phyloP scores from a whole-genome alignment of 2,888 invertebrate genomes.

The Caenorhabditis imperialis region DNA sequence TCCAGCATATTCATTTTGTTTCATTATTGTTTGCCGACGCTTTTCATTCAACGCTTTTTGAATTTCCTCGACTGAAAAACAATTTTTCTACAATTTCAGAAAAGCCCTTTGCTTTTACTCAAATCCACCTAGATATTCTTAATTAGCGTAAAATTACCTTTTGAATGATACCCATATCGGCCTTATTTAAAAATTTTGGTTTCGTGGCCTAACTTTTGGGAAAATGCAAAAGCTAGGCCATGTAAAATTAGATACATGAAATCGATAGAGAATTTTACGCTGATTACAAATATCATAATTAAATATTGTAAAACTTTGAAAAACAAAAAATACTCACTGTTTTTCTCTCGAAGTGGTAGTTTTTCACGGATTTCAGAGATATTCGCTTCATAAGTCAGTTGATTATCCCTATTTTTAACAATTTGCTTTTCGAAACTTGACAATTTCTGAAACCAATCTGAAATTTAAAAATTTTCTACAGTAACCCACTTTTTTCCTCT shows the following conservation, averaged over 20 bases:
- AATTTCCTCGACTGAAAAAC: constrained; percentile 43
- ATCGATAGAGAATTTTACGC: too few species aligned
- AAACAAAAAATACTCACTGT: constrained; percentile 2
- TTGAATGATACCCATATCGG: too few species aligned
- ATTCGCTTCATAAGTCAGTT: constrained; percentile 30
- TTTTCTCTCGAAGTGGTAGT: constrained; percentile 23
- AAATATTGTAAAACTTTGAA: not conserved
- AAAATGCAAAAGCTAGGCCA: too few species aligned
- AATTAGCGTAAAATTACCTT: too few species aligned
- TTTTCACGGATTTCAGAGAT: constrained; percentile 32
- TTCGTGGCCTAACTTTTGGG: too few species aligned
- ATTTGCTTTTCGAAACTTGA: constrained; percentile 16
- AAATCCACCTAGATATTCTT: too few species aligned
- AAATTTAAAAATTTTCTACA: too few species aligned
- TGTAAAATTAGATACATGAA: too few species aligned
- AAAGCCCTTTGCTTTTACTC: too few species aligned
- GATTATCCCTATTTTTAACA: constrained; percentile 26
- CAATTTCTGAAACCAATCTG: constrained; percentile 33
- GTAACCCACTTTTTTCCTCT: too few species aligned
- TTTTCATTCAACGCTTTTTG: constrained; percentile 38
- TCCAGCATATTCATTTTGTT: constrained; percentile 26
- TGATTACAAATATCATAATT: too few species aligned
- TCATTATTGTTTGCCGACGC: constrained; percentile 19
- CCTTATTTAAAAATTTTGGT: too few species aligned
- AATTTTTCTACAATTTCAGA: not conserved